These are phyloP conservation scores for Paguma larvata DNA, from an alignment of 2,797 vertebrate species.

Conservation along the genomic window DNA sequence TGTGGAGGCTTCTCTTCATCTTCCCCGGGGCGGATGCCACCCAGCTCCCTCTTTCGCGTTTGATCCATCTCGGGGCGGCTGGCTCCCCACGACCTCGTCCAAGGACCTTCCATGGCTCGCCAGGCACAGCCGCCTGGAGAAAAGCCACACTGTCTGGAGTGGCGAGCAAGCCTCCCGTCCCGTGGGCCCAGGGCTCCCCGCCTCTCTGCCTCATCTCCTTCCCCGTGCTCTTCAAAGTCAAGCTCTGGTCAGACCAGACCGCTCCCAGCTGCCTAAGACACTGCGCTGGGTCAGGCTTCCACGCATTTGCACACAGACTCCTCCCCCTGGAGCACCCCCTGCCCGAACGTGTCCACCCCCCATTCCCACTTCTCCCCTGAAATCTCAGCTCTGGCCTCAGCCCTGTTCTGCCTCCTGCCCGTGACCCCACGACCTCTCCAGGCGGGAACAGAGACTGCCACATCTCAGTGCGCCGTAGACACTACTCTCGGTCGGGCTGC, in stretches of 20 bases:
- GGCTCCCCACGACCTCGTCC: not conserved
- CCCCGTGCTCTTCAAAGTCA: not conserved
- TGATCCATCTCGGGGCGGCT: not conserved
- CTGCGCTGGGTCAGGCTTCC: not conserved
- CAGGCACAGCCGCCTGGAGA: not conserved
- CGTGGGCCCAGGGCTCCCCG: not conserved
- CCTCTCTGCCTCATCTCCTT: not conserved
- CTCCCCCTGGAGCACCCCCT: too few species aligned
- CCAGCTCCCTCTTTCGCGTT: not conserved
- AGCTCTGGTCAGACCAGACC: not conserved
- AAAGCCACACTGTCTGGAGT: not conserved
- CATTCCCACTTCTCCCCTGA: not conserved
- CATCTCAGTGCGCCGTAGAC: not conserved
- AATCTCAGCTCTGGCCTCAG: not conserved
- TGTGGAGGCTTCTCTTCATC: not conserved
- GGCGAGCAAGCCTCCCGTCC: not conserved
- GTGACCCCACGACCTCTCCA: accelerated
- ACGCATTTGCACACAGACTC: accelerated
- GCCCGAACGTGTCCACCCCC: not conserved
- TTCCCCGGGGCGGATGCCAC: not conserved
- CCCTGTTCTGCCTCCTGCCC: not conserved
- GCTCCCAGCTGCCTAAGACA: not conserved
- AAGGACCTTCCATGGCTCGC: not conserved
- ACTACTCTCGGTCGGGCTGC: not conserved
- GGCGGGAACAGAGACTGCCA: accelerated